Evolutionary conservation across 1,140 invertebrate species (phyloP).

Genomic region (Calosoma granatense): DNA sequence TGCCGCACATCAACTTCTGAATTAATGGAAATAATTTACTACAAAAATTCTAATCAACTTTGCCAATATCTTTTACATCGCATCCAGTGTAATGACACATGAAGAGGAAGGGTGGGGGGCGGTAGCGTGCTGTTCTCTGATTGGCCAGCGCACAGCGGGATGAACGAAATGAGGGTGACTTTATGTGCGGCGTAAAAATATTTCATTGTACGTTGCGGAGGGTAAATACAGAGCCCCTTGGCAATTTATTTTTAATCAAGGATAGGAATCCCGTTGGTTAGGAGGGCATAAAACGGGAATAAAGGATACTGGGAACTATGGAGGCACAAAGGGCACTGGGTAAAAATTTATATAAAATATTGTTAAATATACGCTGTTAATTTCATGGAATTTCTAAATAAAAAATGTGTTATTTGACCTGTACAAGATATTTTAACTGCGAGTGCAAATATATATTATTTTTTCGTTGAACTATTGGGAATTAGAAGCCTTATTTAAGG

Average conservation of each 20-base stretch:
- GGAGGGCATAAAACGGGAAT: background rate
- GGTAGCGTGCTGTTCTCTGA: background rate
- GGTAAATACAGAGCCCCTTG: background rate
- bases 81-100: background rate
- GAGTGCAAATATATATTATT: background rate
- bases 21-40: background rate
- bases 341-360: background rate
- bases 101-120: background rate
- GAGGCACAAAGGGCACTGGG: too few relatives aligned
- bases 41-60: background rate
- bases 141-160: background rate
- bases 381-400: background rate
- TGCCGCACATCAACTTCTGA: background rate
- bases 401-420: background rate
- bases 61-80: background rate
- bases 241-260: slow-evolving; percentile 7
- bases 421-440: background rate
- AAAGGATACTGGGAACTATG: too few relatives aligned
- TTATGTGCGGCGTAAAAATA: background rate
- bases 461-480: too few relatives aligned
- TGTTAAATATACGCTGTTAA: background rate
- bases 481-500: too few relatives aligned
- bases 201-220: background rate
- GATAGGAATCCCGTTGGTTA: background rate
- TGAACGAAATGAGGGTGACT: background rate